phyloP scores from a whole-genome alignment of 2,888 invertebrate species.

The Eristalis arbustorum region DNA sequence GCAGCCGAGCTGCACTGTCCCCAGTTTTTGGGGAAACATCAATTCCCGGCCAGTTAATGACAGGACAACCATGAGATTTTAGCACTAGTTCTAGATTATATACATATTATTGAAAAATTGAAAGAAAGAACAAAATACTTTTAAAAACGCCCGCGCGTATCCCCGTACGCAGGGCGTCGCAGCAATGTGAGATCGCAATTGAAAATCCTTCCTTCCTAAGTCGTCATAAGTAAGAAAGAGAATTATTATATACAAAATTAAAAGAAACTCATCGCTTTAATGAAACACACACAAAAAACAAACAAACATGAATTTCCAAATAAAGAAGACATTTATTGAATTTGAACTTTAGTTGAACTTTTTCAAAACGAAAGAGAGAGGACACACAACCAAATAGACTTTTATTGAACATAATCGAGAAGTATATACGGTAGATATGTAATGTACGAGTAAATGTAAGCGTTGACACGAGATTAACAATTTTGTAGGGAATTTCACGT shows the following conservation, averaged over 20 bases:
- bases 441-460: not conserved
- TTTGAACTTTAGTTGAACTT: conserved; percentile 15
- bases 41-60: conserved; percentile 49
- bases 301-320: conserved; percentile 19
- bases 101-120: conserved; percentile 9
- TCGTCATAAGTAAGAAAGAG: conserved; percentile 31
- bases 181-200: conserved; percentile 42
- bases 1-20: conserved; percentile 19
- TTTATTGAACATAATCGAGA: conserved; percentile 40
- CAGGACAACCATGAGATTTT: conserved; percentile 47
- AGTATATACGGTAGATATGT: not conserved
- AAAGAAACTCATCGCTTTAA: conserved; percentile 50
- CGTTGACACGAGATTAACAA: conserved; percentile 42
- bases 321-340: conserved; percentile 39
- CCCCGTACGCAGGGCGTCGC: not conserved
- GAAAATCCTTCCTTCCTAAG: conserved; percentile 65
- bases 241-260: conserved; percentile 49
- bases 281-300: not conserved
- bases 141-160: not conserved
- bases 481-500: conserved; percentile 63
- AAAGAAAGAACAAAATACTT: not conserved
- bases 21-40: not conserved
- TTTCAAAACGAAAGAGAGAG: not conserved
- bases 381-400: conserved; percentile 39
- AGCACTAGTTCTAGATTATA: conserved; percentile 16